Evolutionary conservation across 2,113 vertebrate species (phyloP), one percentile per base, ranked within the genome.

Genomic region (Hystrix brachyura): DNA sequence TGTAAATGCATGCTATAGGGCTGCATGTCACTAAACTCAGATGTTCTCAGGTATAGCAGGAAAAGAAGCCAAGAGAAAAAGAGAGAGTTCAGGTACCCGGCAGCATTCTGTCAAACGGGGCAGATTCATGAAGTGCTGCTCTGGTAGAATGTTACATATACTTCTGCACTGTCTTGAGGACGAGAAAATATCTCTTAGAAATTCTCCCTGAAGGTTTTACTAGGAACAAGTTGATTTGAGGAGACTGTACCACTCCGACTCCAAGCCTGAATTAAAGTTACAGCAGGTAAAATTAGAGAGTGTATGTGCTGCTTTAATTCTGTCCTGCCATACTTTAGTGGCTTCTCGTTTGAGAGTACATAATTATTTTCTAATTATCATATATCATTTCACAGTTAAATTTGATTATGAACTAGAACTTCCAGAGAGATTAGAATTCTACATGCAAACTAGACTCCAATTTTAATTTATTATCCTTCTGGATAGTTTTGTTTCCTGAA

Each of bases 321-420:
- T 43, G 69, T 43, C 25, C 90, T 67, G n/a, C 64, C 1, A 0
- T 90, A 80, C 53, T 94, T 96, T 46, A 91, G 53, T 95, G 87
- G 87, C 48, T 60, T 94, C 95, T 97, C 92, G 78, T 90, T 92
- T 93, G 87, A 87, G 94, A 95, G 89, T 69, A 72, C 32, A 3
- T 95, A 91, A 97, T 97, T 97, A 97, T 94, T 96, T 96, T 95
- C 74, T 81, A 97, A 91, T 97, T 85, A 97, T 95, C 92, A 71
- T 92, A 59, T 92, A 90, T 98, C 80, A 96, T 92, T 91, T 97
- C 92, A 85, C 13, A 65, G 83, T 94, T 97, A 97, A 95, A 96
- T 97, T 89, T 94, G 85, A 96, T 97, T 96, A 96, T 74, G 79
- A 79, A 46, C 80, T 91, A 95, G 90, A 97, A 94, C 34, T 90